These are phyloP conservation scores for Ditylenchus dipsaci DNA, from an alignment of 1,140 invertebrate species.

Conservation along the genomic window DNA sequence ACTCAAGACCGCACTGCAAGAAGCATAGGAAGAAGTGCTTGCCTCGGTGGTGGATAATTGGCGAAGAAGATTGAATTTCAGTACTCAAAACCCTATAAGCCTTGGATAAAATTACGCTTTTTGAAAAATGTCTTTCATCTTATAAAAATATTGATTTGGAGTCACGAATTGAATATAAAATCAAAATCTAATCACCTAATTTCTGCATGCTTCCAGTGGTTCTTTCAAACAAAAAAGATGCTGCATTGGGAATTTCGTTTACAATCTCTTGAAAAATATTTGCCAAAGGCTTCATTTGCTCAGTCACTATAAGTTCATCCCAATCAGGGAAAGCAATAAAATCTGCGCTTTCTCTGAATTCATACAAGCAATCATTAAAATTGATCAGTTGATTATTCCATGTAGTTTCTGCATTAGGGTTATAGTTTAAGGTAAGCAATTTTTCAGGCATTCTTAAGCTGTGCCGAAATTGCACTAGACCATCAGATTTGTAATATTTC, in stretches of 20 bases:
- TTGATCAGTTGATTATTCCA: constrained; percentile 36
- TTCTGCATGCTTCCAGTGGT: not conserved
- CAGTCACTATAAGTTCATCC: constrained; percentile 28
- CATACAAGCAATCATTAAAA: constrained; percentile 33
- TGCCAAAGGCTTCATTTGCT: constrained; percentile 1
- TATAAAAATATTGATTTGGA: too few relatives aligned
- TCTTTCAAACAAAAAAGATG: constrained; percentile 6
- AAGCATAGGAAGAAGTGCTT: too few relatives aligned
- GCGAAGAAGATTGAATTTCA: too few relatives aligned
- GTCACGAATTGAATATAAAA: too few relatives aligned
- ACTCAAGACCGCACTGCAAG: too few relatives aligned
- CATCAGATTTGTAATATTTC: constrained; percentile 18
- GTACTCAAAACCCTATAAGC: too few relatives aligned
- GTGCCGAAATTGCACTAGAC: constrained; percentile 18
- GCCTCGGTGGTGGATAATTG: too few relatives aligned
- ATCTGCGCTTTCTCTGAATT: constrained; percentile 27
- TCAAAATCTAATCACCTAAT: constrained; percentile 8
- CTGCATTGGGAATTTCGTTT: not conserved
- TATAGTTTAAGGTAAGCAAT: constrained; percentile 3
- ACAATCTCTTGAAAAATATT: constrained; percentile 2
- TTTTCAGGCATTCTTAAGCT: constrained; percentile 16
- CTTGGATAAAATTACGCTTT: too few relatives aligned
- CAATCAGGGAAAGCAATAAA: constrained; percentile 38
- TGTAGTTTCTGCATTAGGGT: constrained; percentile 26
- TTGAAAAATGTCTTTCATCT: too few relatives aligned